Percentiles rank a stretch among this genome's conserved stretches.
These are phyloP conservation scores for Marasmarcha lunaedactyla DNA, from an alignment of 2,888 invertebrate species.

Conservation along the genomic window DNA sequence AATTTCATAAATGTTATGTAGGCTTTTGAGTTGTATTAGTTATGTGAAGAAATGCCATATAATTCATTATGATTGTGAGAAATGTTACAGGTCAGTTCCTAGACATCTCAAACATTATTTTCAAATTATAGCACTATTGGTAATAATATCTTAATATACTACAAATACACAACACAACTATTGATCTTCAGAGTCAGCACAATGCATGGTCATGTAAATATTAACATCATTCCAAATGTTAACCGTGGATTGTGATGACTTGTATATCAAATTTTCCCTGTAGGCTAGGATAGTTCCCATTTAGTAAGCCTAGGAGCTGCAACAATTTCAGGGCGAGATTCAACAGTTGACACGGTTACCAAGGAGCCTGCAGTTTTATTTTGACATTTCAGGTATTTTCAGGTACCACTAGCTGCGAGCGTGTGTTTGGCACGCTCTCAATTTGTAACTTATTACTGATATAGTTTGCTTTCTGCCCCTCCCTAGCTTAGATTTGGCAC, in stretches of 20 bases:
- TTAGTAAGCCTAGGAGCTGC: slow-evolving; percentile 40
- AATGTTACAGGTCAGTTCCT: slow-evolving; percentile 58
- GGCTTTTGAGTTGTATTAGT: too few relatives aligned
- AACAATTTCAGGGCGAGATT: slow-evolving; percentile 64
- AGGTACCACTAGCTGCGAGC: slow-evolving; percentile 58
- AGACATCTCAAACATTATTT: too few relatives aligned
- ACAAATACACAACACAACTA: slow-evolving; percentile 5
- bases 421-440: slow-evolving; percentile 49
- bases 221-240: too few relatives aligned
- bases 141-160: slow-evolving; percentile 3
- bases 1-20: too few relatives aligned
- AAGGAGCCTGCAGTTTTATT: slow-evolving; percentile 57
- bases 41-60: too few relatives aligned
- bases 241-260: too few relatives aligned
- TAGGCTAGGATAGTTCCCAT: slow-evolving; percentile 32
- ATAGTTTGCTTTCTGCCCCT: slow-evolving; percentile 72
- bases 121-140: slow-evolving; percentile 15
- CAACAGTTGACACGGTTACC: slow-evolving; percentile 68
- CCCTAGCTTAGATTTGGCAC: slow-evolving; percentile 72
- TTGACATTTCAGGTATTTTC: slow-evolving; percentile 67
- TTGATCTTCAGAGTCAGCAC: slow-evolving; percentile 7
- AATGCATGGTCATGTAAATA: slow-evolving; percentile 1
- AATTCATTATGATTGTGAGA: slow-evolving; percentile 29
- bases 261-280: too few relatives aligned
- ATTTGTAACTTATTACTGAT: slow-evolving; percentile 60